Percentiles rank a stretch among this genome's conserved stretches.
Conservation (phyloP, 53 echinoderm and acorn worm genomes). For the Temnopleurus reevesii region DNA sequence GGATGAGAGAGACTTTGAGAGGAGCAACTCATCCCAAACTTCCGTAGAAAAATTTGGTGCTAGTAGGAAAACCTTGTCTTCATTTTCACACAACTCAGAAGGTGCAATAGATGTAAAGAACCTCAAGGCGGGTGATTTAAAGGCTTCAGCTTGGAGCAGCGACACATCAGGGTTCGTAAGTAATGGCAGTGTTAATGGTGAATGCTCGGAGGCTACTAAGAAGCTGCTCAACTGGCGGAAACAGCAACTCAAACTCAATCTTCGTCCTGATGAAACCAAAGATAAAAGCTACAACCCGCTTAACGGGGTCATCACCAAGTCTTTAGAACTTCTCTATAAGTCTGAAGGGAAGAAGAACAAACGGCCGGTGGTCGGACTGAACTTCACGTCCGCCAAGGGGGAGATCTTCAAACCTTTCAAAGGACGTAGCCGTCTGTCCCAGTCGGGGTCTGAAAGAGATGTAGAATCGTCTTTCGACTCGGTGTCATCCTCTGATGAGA, state of each 20-base stretch:
- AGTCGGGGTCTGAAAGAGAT: conserved; percentile 57
- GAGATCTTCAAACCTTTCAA: conserved; percentile 56
- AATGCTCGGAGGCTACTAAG: conserved; percentile 42
- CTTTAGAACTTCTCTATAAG: conserved; percentile 44
- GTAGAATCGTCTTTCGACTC: conserved; percentile 79
- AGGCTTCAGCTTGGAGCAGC: conserved; percentile 25
- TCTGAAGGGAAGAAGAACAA: conserved; percentile 40
- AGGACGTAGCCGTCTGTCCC: neutral
- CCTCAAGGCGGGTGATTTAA: neutral
- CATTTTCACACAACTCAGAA: conserved; percentile 49
- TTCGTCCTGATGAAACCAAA: conserved; percentile 10
- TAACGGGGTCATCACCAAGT: conserved; percentile 35
- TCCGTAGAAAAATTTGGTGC: conserved; percentile 43
- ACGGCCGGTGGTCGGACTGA: conserved; percentile 69
- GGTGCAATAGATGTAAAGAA: conserved; percentile 49
- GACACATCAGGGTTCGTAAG: conserved; percentile 53
- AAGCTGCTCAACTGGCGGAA: conserved; percentile 41
- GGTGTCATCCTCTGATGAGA: conserved; percentile 91
- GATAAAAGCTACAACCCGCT: neutral
- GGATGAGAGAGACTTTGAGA: conserved; percentile 39
- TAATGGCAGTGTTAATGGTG: conserved; percentile 41
- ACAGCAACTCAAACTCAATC: conserved; percentile 52
- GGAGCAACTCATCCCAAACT: neutral
- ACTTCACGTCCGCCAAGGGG: conserved; percentile 71
- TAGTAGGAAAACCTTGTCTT: conserved; percentile 6